Evolutionary conservation across 2,113 vertebrate species (phyloP).

Genomic region (Meleagris gallopavo): DNA sequence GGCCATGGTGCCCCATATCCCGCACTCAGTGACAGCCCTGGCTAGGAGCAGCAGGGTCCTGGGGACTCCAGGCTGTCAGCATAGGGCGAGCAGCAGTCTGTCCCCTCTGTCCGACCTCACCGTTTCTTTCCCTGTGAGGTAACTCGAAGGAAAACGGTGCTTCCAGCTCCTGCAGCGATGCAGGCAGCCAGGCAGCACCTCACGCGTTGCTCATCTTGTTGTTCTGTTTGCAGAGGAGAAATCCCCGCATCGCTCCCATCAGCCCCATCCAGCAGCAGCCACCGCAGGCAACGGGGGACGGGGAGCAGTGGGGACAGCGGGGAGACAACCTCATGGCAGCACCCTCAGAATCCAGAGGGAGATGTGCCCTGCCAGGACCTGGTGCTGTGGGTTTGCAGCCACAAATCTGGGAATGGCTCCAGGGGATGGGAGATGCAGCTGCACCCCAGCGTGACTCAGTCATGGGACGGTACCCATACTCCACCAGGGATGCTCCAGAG

Average conservation of each 20-base stretch:
- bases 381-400: rapidly evolving
- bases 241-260: rapidly evolving
- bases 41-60: not conserved
- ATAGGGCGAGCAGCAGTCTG: not conserved
- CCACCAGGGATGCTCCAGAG: rapidly evolving
- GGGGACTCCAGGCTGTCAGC: not conserved
- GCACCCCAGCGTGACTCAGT: not conserved
- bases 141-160: not conserved
- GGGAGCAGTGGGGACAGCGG: rapidly evolving
- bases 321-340: rapidly evolving
- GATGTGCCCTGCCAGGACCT: not conserved
- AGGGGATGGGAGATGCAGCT: rapidly evolving
- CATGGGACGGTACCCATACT: rapidly evolving
- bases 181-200: not conserved
- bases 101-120: not conserved
- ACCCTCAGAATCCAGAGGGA: rapidly evolving
- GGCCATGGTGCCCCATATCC: not conserved
- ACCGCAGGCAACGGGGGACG: rapidly evolving
- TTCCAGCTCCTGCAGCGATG: not conserved
- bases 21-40: not conserved
- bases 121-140: not conserved
- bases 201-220: not conserved
- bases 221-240: not conserved
- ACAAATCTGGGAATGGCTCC: not conserved
- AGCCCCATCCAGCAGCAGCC: rapidly evolving